These are phyloP conservation scores for Florisuga fusca DNA, from an alignment of 2,797 vertebrate species.

Conservation along the genomic window DNA sequence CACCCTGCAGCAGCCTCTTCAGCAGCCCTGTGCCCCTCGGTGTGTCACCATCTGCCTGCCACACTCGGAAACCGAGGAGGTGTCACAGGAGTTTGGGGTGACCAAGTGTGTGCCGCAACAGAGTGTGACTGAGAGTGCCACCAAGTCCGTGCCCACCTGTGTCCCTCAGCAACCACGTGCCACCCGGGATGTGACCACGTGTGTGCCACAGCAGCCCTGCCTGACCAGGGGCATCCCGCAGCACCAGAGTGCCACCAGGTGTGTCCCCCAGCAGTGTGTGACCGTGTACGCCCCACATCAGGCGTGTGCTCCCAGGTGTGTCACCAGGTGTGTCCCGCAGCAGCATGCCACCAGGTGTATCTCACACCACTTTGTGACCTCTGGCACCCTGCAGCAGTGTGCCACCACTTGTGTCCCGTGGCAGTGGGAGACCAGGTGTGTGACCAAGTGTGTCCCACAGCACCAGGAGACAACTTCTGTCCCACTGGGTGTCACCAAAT, in stretches of 20 bases:
- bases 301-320: not conserved
- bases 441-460: not conserved
- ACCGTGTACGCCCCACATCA: not conserved
- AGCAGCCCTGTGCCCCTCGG: not conserved
- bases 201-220: not conserved
- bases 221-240: not conserved
- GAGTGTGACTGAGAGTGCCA: not conserved
- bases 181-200: not conserved
- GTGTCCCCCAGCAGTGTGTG: not conserved
- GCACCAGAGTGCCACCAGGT: not conserved
- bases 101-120: not conserved
- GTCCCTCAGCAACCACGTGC: not conserved
- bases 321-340: not conserved
- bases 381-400: not conserved
- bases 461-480: not conserved
- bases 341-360: not conserved
- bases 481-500: not conserved
- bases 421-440: not conserved
- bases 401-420: not conserved
- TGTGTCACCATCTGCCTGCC: not conserved
- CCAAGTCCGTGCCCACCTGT: not conserved
- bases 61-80: not conserved
- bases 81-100: no score
- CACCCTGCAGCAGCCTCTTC: not conserved
- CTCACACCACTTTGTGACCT: not conserved